phyloP scores from a whole-genome alignment of 2,113 vertebrate genomes.

The Seriola aureovittata region DNA sequence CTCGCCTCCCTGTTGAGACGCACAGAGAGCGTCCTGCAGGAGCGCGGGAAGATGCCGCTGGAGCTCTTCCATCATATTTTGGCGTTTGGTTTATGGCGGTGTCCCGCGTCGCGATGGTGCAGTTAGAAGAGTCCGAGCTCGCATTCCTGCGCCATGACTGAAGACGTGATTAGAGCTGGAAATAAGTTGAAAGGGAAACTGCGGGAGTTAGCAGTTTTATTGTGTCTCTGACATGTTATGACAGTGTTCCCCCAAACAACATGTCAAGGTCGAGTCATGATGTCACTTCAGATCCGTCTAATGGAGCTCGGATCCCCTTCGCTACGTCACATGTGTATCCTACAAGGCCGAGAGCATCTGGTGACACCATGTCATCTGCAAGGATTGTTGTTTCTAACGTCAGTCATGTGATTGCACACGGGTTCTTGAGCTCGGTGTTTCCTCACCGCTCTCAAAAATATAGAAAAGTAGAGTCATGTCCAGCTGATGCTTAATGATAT shows the following conservation, averaged over 20 bases:
- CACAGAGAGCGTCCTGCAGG: not conserved
- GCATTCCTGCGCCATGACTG: constrained; percentile 42
- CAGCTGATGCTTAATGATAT: too few relatives aligned
- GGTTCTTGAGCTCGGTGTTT: constrained; percentile 35
- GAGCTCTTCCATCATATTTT: constrained; percentile 21
- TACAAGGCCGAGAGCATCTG: constrained; percentile 22
- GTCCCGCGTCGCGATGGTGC: not conserved
- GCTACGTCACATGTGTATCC: constrained; percentile 15
- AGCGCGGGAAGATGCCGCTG: not conserved
- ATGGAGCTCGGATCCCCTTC: not conserved
- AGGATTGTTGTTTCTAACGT: constrained; percentile 26
- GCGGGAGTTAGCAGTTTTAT: not conserved
- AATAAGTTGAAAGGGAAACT: constrained; percentile 32
- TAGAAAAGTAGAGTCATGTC: not conserved
- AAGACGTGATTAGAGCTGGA: constrained; percentile 17
- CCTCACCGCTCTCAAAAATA: not conserved
- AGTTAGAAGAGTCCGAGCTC: constrained; percentile 18
- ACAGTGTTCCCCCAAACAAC: constrained; percentile 62
- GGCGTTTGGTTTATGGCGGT: constrained; percentile 26
- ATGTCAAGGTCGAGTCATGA: constrained; percentile 35
- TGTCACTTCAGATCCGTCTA: constrained; percentile 18
- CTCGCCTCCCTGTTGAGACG: not conserved
- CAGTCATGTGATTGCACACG: too few relatives aligned
- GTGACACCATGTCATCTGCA: constrained; percentile 3
- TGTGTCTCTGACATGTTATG: constrained; percentile 67